Evolutionary conservation across 2,797 vertebrate genomes (phyloP).

Genomic region (Eulemur mongoz): DNA sequence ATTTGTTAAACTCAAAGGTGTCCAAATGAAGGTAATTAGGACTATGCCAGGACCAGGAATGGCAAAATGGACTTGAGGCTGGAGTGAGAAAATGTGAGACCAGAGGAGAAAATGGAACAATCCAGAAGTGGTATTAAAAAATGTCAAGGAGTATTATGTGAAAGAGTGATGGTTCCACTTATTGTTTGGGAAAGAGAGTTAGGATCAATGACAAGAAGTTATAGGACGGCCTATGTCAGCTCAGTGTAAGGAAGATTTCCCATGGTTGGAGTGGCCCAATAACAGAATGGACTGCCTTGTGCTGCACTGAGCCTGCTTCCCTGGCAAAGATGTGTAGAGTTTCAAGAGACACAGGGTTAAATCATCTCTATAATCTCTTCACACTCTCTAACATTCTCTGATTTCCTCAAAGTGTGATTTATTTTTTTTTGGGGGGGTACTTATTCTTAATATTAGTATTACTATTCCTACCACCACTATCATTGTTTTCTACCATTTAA

Average conservation of each 20-base stretch:
- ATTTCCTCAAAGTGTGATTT: neutral
- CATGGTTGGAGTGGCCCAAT: neutral
- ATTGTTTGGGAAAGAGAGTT: neutral
- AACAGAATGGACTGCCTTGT: neutral
- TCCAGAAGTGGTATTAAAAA: neutral
- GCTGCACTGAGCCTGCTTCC: neutral
- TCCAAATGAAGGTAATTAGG: neutral
- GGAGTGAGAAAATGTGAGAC: neutral
- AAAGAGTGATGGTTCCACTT: neutral
- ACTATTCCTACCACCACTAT: neutral
- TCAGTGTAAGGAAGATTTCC: neutral
- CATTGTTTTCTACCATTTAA: neutral
- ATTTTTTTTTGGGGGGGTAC: neutral
- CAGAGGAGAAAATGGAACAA: neutral
- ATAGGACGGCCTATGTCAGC: neutral
- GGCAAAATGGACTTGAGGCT: neutral
- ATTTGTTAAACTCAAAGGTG: neutral
- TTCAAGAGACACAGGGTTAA: neutral
- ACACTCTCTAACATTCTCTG: neutral
- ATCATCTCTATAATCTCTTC: neutral
- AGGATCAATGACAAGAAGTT: neutral
- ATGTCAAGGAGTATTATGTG: neutral
- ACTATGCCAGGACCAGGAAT: neutral
- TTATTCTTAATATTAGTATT: constrained; percentile 1
- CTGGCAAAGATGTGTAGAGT: neutral